phyloP scores from a whole-genome alignment of 2,113 vertebrate species.

The Pycnonotus jocosus region DNA sequence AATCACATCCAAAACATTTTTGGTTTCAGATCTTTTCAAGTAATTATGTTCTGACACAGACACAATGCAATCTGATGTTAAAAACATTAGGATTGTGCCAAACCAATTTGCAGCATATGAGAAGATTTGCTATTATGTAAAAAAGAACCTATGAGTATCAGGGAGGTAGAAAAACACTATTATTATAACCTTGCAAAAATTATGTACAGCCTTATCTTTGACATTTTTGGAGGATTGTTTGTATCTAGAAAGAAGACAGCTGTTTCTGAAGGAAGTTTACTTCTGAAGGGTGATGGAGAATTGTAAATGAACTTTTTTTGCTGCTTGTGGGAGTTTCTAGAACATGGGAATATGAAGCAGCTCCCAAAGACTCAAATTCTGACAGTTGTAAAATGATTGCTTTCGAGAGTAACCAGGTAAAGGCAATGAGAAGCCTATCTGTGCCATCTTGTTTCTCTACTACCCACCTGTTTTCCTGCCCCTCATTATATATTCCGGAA shows the following conservation, averaged over 20 bases:
- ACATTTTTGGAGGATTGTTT: not conserved
- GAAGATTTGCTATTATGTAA: not conserved
- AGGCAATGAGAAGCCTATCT: not conserved
- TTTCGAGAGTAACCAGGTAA: not conserved
- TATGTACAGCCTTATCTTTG: not conserved
- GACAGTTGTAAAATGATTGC: not conserved
- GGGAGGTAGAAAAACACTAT: not conserved
- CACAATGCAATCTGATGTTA: not conserved
- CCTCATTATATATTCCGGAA: not conserved
- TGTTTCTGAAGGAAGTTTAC: constrained; percentile 29
- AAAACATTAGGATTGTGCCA: not conserved
- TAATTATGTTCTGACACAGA: not conserved
- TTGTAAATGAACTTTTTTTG: not conserved
- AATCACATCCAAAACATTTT: not conserved
- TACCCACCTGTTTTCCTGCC: not conserved
- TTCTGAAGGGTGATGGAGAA: not conserved
- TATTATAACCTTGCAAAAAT: not conserved
- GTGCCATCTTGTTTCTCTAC: not conserved
- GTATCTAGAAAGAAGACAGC: not conserved
- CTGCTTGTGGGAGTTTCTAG: not conserved
- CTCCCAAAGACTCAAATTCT: not conserved
- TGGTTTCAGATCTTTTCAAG: not conserved
- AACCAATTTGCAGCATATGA: not conserved
- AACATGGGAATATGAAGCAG: not conserved
- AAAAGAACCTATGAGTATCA: not conserved